phyloP scores from a whole-genome alignment of 2,113 vertebrate species.

The Coptodon rendalli region DNA sequence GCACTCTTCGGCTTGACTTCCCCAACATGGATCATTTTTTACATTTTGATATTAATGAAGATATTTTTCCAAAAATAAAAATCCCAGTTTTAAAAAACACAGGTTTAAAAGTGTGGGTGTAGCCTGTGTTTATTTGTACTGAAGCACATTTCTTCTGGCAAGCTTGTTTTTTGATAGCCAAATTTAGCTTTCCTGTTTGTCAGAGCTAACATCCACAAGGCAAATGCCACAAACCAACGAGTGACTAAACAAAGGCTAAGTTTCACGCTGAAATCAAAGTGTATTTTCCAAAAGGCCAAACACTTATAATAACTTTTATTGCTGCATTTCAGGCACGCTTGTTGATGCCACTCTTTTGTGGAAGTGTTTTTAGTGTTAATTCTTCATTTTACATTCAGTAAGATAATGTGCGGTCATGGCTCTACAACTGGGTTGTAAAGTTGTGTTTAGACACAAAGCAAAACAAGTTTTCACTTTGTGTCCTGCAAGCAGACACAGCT shows the following conservation, averaged over 20 bases:
- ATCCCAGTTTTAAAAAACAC: neutral
- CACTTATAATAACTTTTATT: neutral
- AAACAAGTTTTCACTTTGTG: neutral
- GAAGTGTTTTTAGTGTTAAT: constrained; percentile 6
- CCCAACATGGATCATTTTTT: neutral
- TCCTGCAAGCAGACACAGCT: neutral
- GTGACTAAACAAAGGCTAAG: neutral
- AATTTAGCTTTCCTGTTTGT: neutral
- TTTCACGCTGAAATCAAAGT: neutral
- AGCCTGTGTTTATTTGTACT: neutral
- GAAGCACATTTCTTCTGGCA: neutral
- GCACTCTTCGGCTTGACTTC: neutral
- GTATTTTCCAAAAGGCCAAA: neutral
- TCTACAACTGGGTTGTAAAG: neutral
- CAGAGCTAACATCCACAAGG: neutral
- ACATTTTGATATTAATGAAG: neutral
- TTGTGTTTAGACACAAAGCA: neutral
- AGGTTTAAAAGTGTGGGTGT: neutral
- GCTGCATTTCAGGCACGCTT: neutral
- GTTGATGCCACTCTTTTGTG: neutral
- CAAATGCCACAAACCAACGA: neutral
- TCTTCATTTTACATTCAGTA: constrained; percentile 23
- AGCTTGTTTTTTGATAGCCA: neutral
- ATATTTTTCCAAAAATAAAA: neutral
- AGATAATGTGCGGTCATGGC: neutral